Evolutionary conservation across 2,113 vertebrate species (phyloP), one percentile per base, ranked within the genome.

Genomic region (Mormoops blainvillei): DNA sequence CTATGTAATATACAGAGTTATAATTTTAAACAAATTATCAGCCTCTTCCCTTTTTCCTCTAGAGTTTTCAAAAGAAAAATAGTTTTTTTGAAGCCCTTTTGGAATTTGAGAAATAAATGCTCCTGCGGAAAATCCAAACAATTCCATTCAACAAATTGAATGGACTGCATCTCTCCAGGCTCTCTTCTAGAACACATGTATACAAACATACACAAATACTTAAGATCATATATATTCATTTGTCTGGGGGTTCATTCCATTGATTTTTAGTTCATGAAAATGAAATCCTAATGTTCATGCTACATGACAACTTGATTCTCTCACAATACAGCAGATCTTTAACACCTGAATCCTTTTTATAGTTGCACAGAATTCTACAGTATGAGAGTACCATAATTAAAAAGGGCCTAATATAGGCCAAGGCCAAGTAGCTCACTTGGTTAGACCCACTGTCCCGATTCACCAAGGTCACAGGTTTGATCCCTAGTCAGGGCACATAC

Each of bases 261-360:
- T 78, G 31, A 70, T 81, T 93, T 95, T 83, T 77, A 85, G 41
- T 71, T 95, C 84, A 94, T n/a, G 52, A 73, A 93, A 86, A 90
- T 80, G 52, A 92, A 94, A 89, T 70, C 28, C 56, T 85, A 89
- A 36, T 86, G 48, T 52, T 87, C 14, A 58, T 43, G 33, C 61
- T 87, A 78, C 18, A 36, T 5, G 16, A 38, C 48, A 82, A 82
- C 41, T 73, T 54, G 41, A 61, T 86, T 78, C 33, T 89, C 92
- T 88, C 52, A 28, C 13, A 50, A 87, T 48, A 90, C 2, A 80
- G 54, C 48, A 82, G 45, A 84, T 31, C 31, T 48, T 36, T 76
- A 92, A 77, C 11, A 52, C 48, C 31, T 18, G 1, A 70, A 41
- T 80, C 70, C 70, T 63, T 68, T 83, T 68, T 48, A 73, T 1